Percentiles rank a stretch among this genome's conserved stretches.
phyloP scores from a whole-genome alignment of 2,888 invertebrate genomes.

The Caenorhabditis macrosperma region DNA sequence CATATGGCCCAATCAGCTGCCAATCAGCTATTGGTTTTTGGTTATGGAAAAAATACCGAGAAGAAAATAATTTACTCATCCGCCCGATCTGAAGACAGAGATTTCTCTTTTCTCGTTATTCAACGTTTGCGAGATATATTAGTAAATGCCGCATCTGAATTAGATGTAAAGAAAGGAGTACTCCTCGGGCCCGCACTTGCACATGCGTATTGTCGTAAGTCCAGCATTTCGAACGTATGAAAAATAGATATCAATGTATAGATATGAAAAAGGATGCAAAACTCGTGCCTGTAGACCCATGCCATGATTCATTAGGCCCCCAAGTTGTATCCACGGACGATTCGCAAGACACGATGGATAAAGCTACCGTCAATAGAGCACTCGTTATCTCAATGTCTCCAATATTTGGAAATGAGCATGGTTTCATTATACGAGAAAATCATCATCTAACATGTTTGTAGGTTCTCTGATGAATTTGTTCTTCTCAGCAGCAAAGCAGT shows the following conservation, averaged over 20 bases:
- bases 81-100: slow-evolving; percentile 32
- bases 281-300: slow-evolving; percentile 16
- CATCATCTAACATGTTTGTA: background rate
- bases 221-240: background rate
- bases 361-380: slow-evolving; percentile 32
- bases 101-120: slow-evolving; percentile 56
- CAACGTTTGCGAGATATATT: slow-evolving; percentile 37
- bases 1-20: slow-evolving; percentile 62
- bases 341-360: slow-evolving; percentile 9
- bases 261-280: slow-evolving; percentile 61
- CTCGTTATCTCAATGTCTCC: slow-evolving; percentile 64
- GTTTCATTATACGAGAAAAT: slow-evolving; percentile 10
- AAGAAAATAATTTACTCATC: slow-evolving; percentile 65
- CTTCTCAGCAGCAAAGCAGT: slow-evolving; percentile 68
- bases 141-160: slow-evolving; percentile 20
- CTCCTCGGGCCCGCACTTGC: slow-evolving; percentile 62
- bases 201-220: slow-evolving; percentile 68
- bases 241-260: slow-evolving; percentile 4
- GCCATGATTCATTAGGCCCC: slow-evolving; percentile 47
- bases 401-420: slow-evolving; percentile 63
- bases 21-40: slow-evolving; percentile 63
- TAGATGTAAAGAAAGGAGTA: slow-evolving; percentile 32
- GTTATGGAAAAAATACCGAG: slow-evolving; percentile 55
- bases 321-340: slow-evolving; percentile 1
- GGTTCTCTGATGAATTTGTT: slow-evolving; percentile 68